Evolutionary conservation across 1,140 invertebrate genomes (phyloP), one percentile per base, ranked within the genome.

Genomic region (Pseudomyrmex gracilis): DNA sequence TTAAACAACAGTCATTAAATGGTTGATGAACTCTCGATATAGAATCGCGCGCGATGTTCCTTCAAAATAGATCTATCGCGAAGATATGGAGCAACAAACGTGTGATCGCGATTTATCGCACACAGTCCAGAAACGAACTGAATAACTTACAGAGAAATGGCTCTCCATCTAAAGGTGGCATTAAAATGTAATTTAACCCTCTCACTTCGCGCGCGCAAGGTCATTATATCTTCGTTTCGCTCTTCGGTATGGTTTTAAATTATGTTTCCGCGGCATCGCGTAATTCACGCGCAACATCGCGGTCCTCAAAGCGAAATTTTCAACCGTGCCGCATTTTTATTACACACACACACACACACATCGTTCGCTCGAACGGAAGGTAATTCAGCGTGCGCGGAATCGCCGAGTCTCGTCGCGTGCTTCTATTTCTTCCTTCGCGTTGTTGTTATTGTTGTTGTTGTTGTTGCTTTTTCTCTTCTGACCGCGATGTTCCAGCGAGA

Each of bases 181-280:
- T 80, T 80, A 80, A 80, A 80, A 80, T 71, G 66, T 70, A 67
- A 80, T 80, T 80, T 66, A 70, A 70, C 76, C 67, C 45, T 61
- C 61, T 51, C 76, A 60, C 43, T 58, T 22, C 24, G 24, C 22
- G n/a, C 34, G 8, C 47, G 47, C 34, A 34, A 34, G 34, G 2
- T 71, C 76, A 71, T 70, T 80, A 80, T 71, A 80, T 80, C 71
- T 80, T 80, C 76, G 76, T 80, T 80, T 71, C 45, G 47, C 66
- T n/a, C 76, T 70, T 71, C 76, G 71, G 76, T 58, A 20, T 49
- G 76, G 53, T 49, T 70, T 34, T 57, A 60, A 80, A 80, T 80
- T 58, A 80, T 70, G 60, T 80, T 80, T 80, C 43, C 66, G 34
- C 43, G 22, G 22, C 66, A 45, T 60, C 76, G 34, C 34, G 71